phyloP scores from a whole-genome alignment of 2,113 vertebrate genomes.

The Stomatorhinus ivindoensis region DNA sequence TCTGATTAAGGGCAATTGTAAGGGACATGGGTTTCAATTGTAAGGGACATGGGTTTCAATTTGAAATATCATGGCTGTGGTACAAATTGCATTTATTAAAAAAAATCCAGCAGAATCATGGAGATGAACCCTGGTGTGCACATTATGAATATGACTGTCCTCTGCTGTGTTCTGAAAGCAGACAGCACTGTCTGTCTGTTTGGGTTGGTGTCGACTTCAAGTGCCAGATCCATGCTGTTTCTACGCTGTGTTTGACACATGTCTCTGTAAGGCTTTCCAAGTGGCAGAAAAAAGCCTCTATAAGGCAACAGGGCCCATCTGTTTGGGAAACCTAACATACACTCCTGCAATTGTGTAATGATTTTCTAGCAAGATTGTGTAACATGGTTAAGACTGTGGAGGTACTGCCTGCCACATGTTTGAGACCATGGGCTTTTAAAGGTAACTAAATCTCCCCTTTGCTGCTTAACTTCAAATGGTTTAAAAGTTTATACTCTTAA shows the following conservation, averaged over 20 bases:
- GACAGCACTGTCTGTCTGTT: background rate
- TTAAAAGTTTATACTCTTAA: conserved; percentile 56
- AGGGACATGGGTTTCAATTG: background rate
- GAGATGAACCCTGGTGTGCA: too few species aligned
- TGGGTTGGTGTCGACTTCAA: background rate
- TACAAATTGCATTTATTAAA: background rate
- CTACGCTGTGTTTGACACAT: conserved; percentile 50
- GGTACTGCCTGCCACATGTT: conserved; percentile 49
- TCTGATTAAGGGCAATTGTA: background rate
- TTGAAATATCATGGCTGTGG: background rate
- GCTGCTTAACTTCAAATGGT: conserved; percentile 47
- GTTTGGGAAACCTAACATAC: conserved; percentile 46
- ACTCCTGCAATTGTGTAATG: conserved; percentile 45
- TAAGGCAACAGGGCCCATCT: conserved; percentile 33
- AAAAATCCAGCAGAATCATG: background rate
- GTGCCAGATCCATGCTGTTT: conserved; percentile 19
- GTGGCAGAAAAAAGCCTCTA: conserved; percentile 34
- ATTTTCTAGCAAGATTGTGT: conserved; percentile 53
- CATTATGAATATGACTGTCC: background rate
- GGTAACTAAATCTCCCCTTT: conserved; percentile 57
- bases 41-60: background rate
- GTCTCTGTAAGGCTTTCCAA: conserved; percentile 38
- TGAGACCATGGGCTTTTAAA: conserved; percentile 57
- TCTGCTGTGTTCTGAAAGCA: background rate
- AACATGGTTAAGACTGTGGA: conserved; percentile 46